Percentiles rank a stretch among this genome's conserved stretches.
Conservation (phyloP, 2,888 invertebrate genomes). For the Anthophora plumipes region DNA sequence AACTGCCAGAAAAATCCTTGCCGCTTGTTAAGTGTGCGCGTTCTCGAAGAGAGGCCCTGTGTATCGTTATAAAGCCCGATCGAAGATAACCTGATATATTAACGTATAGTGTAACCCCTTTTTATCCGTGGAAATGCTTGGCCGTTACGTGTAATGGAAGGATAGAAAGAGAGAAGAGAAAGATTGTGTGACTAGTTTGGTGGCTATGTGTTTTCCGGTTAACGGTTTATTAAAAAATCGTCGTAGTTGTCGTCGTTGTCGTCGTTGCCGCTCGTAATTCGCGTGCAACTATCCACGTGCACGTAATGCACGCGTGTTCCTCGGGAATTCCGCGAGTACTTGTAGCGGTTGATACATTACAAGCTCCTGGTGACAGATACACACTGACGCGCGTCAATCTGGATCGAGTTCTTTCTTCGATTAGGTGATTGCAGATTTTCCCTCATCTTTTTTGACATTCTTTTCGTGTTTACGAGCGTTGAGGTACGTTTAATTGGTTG, state of each 20-base stretch:
- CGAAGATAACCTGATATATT: constrained; percentile 73
- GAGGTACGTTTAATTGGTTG: no score
- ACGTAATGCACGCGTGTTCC: constrained; percentile 33
- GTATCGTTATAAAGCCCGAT: constrained; percentile 72
- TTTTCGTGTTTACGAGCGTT: not conserved
- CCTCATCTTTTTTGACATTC: not conserved
- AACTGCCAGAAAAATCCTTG: constrained; percentile 67
- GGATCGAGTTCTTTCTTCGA: constrained; percentile 9
- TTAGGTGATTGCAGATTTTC: not conserved
- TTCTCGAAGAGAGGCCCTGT: constrained; percentile 20
- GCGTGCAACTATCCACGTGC: constrained; percentile 42
- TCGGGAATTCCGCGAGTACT: constrained; percentile 46
- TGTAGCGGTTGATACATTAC: constrained; percentile 50
- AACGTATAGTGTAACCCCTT: constrained; percentile 70
- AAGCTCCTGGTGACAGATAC: constrained; percentile 51
- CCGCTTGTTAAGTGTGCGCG: constrained; percentile 68
- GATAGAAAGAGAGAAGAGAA: no score
- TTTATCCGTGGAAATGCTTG: constrained; percentile 62
- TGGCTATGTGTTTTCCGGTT: constrained; percentile 50
- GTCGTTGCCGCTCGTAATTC: constrained; percentile 58
- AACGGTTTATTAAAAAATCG: constrained; percentile 66
- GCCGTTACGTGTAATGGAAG: constrained; percentile 55
- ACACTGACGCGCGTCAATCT: constrained; percentile 40
- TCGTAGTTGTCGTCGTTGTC: constrained; percentile 41
- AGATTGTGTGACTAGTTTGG: no score